Evolutionary conservation across 2,113 vertebrate genomes (phyloP).

Genomic region (Calyptomena viridis): DNA sequence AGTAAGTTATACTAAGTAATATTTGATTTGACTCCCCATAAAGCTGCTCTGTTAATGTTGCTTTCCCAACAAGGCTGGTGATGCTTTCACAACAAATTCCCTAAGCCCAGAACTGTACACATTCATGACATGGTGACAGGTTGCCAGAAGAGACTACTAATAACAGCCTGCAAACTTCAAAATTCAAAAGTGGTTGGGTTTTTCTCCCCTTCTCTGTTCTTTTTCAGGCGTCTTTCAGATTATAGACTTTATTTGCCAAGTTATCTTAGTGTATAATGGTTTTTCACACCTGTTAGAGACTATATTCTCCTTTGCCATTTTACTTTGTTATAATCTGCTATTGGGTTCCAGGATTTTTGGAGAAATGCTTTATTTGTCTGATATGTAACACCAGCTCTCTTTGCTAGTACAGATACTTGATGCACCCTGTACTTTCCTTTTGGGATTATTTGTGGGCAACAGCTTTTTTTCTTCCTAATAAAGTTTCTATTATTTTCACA

Average conservation of each 20-base stretch:
- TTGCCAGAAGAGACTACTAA: not conserved
- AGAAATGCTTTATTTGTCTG: not conserved
- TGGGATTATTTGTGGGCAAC: not conserved
- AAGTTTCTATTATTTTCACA: not conserved
- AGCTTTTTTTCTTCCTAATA: not conserved
- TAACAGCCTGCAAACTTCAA: not conserved
- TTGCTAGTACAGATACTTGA: not conserved
- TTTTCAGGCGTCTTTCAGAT: not conserved
- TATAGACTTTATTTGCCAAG: not conserved
- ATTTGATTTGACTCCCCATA: not conserved
- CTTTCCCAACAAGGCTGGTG: not conserved
- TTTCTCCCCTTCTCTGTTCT: not conserved
- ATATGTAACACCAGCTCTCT: not conserved
- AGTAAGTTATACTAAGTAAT: not conserved
- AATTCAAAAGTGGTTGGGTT: too few relatives aligned
- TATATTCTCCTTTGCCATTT: not conserved
- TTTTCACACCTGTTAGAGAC: not conserved
- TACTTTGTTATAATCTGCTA: not conserved
- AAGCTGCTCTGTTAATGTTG: accelerated
- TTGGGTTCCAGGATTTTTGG: not conserved
- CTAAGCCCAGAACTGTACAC: accelerated
- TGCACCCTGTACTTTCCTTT: not conserved
- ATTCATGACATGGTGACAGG: accelerated
- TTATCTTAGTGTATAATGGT: not conserved
- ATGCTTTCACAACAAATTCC: not conserved